A percentile compares a stretch with the other conserved stretches of the same genome.
These are phyloP conservation scores for Lytechinus pictus DNA, from an alignment of 35 echinoderm and acorn worm genomes.

Conservation along the genomic window DNA sequence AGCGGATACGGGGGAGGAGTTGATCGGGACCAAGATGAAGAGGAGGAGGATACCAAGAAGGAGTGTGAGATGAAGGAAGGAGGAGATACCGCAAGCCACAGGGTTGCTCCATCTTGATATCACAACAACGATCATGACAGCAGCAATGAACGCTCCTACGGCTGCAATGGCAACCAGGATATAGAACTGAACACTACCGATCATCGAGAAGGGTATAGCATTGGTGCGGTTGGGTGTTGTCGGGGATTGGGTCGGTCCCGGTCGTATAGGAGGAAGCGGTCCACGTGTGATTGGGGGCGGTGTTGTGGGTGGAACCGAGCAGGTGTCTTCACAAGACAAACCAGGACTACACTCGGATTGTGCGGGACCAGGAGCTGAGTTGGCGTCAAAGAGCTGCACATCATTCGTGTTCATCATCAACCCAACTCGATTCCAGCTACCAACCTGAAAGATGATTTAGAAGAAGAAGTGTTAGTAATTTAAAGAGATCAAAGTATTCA, in stretches of 20 bases:
- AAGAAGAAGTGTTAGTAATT: neutral
- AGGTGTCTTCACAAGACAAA: neutral
- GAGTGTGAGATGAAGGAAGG: constrained; percentile 58
- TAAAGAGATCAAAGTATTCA: neutral
- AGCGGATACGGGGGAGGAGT: constrained; percentile 20
- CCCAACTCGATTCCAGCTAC: neutral
- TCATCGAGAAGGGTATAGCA: neutral
- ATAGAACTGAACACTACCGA: constrained; percentile 35
- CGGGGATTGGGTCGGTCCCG: neutral
- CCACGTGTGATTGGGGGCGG: neutral
- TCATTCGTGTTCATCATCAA: neutral
- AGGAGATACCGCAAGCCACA: constrained; percentile 23
- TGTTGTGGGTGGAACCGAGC: neutral
- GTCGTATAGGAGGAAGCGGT: neutral
- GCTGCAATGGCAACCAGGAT: constrained; percentile 44
- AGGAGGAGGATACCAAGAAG: constrained; percentile 60
- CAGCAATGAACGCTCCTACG: constrained; percentile 34
- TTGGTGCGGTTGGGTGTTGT: neutral
- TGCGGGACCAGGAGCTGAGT: neutral
- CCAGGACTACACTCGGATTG: neutral
- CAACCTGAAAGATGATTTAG: neutral
- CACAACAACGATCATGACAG: constrained; percentile 24
- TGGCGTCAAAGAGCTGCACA: neutral
- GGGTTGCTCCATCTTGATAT: constrained; percentile 30
- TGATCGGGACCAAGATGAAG: constrained; percentile 48